Conservation (phyloP, 2,888 invertebrate species). For the Petrophora chlorosata region DNA sequence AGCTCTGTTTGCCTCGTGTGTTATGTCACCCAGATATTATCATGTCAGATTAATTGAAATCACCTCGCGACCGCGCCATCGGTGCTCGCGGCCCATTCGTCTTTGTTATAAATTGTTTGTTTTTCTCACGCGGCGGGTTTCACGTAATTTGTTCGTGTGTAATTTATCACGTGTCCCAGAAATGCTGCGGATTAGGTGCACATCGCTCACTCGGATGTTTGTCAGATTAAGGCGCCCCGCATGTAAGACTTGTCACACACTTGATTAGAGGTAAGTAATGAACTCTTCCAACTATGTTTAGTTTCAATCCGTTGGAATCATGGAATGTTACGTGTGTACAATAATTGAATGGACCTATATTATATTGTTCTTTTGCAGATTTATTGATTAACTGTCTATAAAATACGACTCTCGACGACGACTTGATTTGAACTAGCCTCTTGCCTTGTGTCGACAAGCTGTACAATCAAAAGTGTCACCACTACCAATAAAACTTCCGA, state of each 20-base stretch:
- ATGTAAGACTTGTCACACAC: conserved; percentile 30
- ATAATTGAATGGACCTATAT: neutral
- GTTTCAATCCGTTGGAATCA: too few relatives aligned
- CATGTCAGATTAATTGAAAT: conserved; percentile 58
- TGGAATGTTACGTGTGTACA: neutral
- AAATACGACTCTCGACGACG: too few relatives aligned
- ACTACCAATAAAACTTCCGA: too few relatives aligned
- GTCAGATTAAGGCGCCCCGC: conserved; percentile 50
- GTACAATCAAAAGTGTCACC: too few relatives aligned
- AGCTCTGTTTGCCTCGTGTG: neutral
- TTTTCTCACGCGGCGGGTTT: conserved; percentile 60
- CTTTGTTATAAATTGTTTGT: conserved; percentile 76
- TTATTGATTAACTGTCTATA: too few relatives aligned
- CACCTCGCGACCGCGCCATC: conserved; percentile 45
- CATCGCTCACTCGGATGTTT: conserved; percentile 56
- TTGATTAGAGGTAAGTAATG: conserved; percentile 37
- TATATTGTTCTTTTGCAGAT: neutral
- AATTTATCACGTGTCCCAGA: conserved; percentile 69
- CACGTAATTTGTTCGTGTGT: conserved; percentile 67
- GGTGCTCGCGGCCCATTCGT: conserved; percentile 54
- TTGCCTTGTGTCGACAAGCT: too few relatives aligned
- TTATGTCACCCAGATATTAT: conserved; percentile 1
- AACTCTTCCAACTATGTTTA: conserved; percentile 9
- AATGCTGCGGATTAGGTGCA: conserved; percentile 62
- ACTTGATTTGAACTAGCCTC: too few relatives aligned